Evolutionary conservation across 23 tunicate genomes (phyloP), one percentile per base, ranked within the genome.

Genomic region (Ciona savignyi): DNA sequence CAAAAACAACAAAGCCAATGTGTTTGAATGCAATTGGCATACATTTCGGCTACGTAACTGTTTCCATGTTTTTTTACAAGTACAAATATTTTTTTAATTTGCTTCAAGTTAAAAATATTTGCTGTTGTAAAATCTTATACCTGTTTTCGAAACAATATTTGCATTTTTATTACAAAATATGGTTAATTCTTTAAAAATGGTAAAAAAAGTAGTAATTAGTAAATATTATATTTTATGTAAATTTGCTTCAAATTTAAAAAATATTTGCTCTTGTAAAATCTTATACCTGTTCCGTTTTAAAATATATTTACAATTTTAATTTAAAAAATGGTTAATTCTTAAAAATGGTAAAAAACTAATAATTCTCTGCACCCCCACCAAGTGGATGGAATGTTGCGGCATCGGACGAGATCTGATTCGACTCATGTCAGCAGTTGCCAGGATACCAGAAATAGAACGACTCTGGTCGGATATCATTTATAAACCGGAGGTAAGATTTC

Each of bases 351-450:
- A 49, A 15, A 11, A 11, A n/a, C n/a, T n/a, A 49, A 49, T 20
- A 49, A 49, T 20, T 49, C 61, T 49, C 20, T 49, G 20, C 61
- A 49, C 61, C 61, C n/a, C 61, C 61, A 35, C 35, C 4, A 49
- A 88, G 77, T 88, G 84, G 83, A 68, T 65, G 61, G 96, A 88
- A 81, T 82, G 88, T 63, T 71, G 84, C 33, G 80, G 77, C 32
- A 84, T 90, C 23, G 97, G 97, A 29, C 82, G 97, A 25, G 97
- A 90, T 75, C 65, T 90, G 28, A 76, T 90, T 31, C 69, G 97
- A 23, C 74, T 90, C 26, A 78, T 90, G 20, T 78, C 88, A 28
- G 81, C 85, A 3, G 86, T 90, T 35, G 86, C 85, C 23, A 83
- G 84, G 68, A 74, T 90, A 29, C 97, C 97, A 32, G 89, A 83